Conservation (phyloP, 2,888 invertebrate genomes). For the Anthophora plumipes region DNA sequence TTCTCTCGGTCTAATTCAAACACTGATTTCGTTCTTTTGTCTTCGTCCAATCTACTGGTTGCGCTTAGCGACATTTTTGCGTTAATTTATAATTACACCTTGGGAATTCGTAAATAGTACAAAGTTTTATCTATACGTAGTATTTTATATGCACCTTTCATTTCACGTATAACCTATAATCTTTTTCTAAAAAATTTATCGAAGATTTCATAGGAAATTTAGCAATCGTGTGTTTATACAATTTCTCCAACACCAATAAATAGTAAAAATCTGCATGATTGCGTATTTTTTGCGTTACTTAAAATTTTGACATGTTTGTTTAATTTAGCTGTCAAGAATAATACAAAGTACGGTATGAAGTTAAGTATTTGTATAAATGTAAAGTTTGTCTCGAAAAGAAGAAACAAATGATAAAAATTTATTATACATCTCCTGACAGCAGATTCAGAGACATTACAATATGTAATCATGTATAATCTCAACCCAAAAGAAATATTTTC, state of each 20-base stretch:
- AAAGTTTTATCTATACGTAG: not conserved
- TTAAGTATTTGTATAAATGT: not conserved
- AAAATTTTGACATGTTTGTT: conserved; percentile 27
- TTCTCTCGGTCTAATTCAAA: conserved; percentile 46
- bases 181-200: not conserved
- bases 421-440: not conserved
- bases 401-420: conserved; percentile 19
- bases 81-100: not conserved
- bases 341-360: not conserved
- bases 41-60: conserved; percentile 17
- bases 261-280: not conserved
- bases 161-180: conserved; percentile 1
- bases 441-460: conserved; percentile 12
- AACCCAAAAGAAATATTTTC: not conserved
- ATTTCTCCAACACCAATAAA: not conserved
- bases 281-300: conserved; percentile 4
- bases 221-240: not conserved
- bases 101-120: not conserved
- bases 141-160: not conserved
- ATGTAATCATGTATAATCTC: not conserved
- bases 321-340: not conserved
- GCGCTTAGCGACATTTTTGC: not conserved
- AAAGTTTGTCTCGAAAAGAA: not conserved
- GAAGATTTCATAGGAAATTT: not conserved
- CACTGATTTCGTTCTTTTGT: conserved; percentile 11